Evolutionary conservation across 2,797 vertebrate genomes (phyloP).

Genomic region (Buceros bicornis): DNA sequence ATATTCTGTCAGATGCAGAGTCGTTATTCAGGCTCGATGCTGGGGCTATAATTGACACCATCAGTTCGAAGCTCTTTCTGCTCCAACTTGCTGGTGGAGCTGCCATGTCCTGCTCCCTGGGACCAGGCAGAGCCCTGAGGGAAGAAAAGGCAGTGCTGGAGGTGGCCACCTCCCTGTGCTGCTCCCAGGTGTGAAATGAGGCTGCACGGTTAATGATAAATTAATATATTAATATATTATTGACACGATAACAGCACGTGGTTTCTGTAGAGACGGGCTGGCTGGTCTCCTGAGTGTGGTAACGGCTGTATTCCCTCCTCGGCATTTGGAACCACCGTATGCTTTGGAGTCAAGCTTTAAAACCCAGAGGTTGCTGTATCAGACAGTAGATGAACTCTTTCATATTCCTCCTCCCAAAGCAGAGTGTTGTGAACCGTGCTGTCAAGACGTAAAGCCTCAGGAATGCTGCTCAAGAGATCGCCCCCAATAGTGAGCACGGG

Average conservation of each 20-base stretch:
- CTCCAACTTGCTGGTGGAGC: neutral
- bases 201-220: neutral
- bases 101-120: neutral
- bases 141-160: neutral
- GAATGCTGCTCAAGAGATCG: constrained; percentile 23
- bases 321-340: neutral
- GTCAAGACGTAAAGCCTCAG: neutral
- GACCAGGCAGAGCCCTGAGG: neutral
- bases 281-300: neutral
- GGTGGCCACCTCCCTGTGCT: neutral
- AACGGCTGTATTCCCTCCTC: neutral
- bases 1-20: neutral
- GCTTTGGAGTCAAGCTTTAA: neutral
- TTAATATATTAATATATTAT: neutral
- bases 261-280: neutral
- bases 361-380: neutral
- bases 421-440: constrained; percentile 16
- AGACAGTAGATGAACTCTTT: neutral
- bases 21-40: neutral
- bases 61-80: neutral
- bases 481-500: neutral
- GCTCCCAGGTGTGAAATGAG: neutral
- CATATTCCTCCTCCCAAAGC: neutral
- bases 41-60: neutral
- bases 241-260: neutral